Base-by-base conservation (phyloP, 2,888 invertebrate species). In the Ochlodes sylvanus region DNA sequence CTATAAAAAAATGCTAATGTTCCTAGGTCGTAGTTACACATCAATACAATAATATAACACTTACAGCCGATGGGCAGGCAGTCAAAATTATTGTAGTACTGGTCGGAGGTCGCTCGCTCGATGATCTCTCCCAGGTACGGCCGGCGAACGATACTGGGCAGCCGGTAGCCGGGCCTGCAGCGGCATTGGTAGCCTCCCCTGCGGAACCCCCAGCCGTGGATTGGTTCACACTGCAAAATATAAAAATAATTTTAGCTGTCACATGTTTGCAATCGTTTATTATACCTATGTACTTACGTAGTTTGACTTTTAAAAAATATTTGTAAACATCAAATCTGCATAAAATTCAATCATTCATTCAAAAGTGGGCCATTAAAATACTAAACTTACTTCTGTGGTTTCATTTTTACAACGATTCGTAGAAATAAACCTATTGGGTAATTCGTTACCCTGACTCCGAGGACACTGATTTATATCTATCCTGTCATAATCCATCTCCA, bases 391-490 rank as follows among this genome's bases (percentile, higher is more conserved):
- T 68, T 75, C 74, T 56, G 75, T 76, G 15, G 75, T 76, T 69
- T 75, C 75, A 7, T 71, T 69, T 58, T 66, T 66, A 60, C 66
- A 66, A 6, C 60, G 54, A 44, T 41, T 54, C 0, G 62, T 68
- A 2, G 47, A 96, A 1, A 96, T 96, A 93, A 98, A 99, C 82
- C 95, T 94, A 92, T 99, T 99, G 0, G 98, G 97, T 41, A 96
- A 96, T 75, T 95, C 96, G 83, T 99, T 99, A 56, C 99, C 99
- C 77, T 96, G 94, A 68, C 98, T 97, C 71, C 93, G 92, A 0
- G 99, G 98, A 94, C 99, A 99, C 81, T 99, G 99, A 92, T 99
- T 99, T 87, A 99, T 98, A 82, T 99, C 99, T 85, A 99, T 97
- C 80, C 98, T 94, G 76, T 99, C 98, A 87, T 98, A 98, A 84